Conservation (phyloP, 2,113 vertebrate genomes). For the Alethe castanea region DNA sequence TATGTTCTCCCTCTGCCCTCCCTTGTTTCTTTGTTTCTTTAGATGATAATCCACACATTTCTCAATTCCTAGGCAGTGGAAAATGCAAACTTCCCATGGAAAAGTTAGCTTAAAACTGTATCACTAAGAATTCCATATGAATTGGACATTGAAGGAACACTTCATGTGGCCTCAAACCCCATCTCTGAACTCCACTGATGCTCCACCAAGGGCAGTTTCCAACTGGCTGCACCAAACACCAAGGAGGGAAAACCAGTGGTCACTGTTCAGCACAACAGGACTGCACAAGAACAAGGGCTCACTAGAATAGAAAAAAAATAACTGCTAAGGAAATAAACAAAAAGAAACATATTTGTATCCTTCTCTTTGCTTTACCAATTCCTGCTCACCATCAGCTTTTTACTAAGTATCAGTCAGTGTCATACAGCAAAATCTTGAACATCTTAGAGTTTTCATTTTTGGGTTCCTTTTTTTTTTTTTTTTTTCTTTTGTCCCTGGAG, state of each 20-base stretch:
- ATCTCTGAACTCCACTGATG: background rate
- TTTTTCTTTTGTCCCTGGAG: background rate
- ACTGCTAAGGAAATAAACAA: background rate
- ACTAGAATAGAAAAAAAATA: accelerated
- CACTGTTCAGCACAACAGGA: accelerated
- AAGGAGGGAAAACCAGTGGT: background rate
- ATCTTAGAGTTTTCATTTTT: background rate
- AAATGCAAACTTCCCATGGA: background rate
- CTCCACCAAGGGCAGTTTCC: background rate
- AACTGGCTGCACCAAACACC: background rate
- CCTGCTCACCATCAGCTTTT: background rate
- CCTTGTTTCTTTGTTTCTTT: background rate
- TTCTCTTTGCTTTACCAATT: background rate
- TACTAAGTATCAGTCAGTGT: background rate
- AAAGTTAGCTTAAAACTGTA: background rate
- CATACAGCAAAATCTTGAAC: background rate
- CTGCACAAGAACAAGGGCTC: background rate
- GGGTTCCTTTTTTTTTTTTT: background rate
- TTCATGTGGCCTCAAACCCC: background rate
- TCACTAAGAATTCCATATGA: too few species aligned
- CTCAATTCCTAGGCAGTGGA: background rate
- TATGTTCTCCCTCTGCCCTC: background rate
- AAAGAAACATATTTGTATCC: accelerated
- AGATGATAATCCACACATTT: background rate
- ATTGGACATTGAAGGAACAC: background rate